Percentiles rank a stretch among this genome's conserved stretches.
Evolutionary conservation across 2,797 vertebrate species (phyloP).

Genomic region (Pangasius macronema): DNA sequence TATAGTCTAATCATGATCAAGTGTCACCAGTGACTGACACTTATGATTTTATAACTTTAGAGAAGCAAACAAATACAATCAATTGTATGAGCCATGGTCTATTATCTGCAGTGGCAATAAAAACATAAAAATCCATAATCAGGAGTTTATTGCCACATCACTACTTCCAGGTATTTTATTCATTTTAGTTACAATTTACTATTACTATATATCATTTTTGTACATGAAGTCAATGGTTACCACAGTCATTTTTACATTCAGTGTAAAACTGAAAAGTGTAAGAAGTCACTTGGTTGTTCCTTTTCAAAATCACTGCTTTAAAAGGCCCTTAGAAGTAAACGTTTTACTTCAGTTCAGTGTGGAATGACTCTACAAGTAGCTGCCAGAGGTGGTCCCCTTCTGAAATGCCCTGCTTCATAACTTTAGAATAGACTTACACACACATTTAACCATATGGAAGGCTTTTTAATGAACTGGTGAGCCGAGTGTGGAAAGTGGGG

Average conservation of each 20-base stretch:
- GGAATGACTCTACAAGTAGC: not conserved
- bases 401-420: not conserved
- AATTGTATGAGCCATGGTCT: not conserved
- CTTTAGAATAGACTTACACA: not conserved
- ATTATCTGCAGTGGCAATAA: not conserved
- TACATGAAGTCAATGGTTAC: not conserved
- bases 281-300: not conserved
- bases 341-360: not conserved
- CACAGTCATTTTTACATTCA: not conserved
- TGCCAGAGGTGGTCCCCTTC: not conserved
- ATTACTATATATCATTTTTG: not conserved
- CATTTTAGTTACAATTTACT: not conserved
- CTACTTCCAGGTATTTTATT: not conserved
- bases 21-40: not conserved
- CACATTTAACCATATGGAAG: not conserved
- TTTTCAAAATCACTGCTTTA: conserved; percentile 1
- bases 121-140: not conserved
- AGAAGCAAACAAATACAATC: not conserved
- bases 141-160: not conserved
- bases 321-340: not conserved
- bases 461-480: not conserved
- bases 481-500: not conserved
- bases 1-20: not conserved
- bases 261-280: not conserved
- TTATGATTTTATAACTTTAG: not conserved